Conservation (phyloP, 2,113 vertebrate species). For the Microtus oregoni region DNA sequence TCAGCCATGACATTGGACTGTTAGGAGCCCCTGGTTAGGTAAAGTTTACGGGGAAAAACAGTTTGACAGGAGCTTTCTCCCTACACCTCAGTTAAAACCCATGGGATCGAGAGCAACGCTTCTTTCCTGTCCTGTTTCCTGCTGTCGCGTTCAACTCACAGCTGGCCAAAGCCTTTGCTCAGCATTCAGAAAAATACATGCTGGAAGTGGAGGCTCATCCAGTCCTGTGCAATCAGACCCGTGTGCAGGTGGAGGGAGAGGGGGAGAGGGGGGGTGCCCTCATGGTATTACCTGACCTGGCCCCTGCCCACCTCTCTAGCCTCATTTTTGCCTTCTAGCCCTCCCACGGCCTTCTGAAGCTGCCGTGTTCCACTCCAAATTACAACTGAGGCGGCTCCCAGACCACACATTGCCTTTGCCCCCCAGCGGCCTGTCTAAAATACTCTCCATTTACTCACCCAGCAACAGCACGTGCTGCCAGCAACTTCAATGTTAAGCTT, state of each 20-base stretch:
- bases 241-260: background rate
- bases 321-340: background rate
- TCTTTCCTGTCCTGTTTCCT: background rate
- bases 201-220: background rate
- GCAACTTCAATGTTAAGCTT: background rate
- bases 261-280: background rate
- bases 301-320: background rate
- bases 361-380: background rate
- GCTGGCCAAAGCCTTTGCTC: background rate
- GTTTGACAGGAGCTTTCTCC: background rate
- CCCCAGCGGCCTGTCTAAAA: background rate
- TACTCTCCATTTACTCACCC: background rate
- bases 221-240: background rate
- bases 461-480: background rate
- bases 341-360: fast-evolving
- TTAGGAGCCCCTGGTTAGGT: background rate
- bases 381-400: background rate
- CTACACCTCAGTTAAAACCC: background rate
- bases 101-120: background rate
- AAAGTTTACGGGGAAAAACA: background rate
- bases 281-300: background rate
- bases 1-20: background rate
- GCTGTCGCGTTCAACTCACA: background rate
- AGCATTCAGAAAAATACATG: background rate
- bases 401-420: background rate